Conservation (phyloP, 35 echinoderm and acorn worm genomes). For the Holothuria glaberrima region DNA sequence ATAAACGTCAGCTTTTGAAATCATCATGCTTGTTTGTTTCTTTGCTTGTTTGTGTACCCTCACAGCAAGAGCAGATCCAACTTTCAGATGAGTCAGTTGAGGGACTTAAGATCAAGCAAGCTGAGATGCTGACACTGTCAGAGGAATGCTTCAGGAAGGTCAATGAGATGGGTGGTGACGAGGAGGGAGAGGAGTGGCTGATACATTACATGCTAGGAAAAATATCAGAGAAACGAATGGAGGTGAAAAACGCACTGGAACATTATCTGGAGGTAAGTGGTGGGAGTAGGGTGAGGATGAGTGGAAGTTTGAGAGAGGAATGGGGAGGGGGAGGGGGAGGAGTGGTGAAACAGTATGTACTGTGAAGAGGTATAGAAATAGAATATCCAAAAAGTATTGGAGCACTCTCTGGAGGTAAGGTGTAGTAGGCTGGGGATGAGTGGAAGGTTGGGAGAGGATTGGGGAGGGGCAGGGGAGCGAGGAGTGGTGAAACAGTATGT, state of each 20-base stretch:
- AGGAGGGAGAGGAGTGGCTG: constrained; percentile 96
- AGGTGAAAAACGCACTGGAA: constrained; percentile 59
- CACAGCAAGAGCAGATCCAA: constrained; percentile 72
- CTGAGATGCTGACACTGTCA: constrained; percentile 73
- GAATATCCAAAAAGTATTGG: no score
- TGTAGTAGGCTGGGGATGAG: no score
- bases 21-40: no score
- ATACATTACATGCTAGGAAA: constrained; percentile 99
- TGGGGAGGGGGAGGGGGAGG: not conserved
- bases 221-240: constrained; percentile 80
- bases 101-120: constrained; percentile 68
- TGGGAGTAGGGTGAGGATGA: no score
- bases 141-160: constrained; percentile 84
- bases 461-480: not conserved
- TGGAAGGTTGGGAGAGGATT: no score
- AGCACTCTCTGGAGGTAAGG: not conserved
- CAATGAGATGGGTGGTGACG: constrained; percentile 82
- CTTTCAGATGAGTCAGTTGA: constrained; percentile 62
- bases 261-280: constrained; percentile 82
- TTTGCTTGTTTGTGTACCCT: not conserved
- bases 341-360: not conserved
- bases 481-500: not conserved
- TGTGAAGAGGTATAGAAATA: not conserved
- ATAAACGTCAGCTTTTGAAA: no score
- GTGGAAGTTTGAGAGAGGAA: no score